Percentiles rank a stretch among this genome's conserved stretches.
These are phyloP conservation scores for Kryptolebias marmoratus DNA, from an alignment of 2,113 vertebrate genomes.

Conservation along the genomic window DNA sequence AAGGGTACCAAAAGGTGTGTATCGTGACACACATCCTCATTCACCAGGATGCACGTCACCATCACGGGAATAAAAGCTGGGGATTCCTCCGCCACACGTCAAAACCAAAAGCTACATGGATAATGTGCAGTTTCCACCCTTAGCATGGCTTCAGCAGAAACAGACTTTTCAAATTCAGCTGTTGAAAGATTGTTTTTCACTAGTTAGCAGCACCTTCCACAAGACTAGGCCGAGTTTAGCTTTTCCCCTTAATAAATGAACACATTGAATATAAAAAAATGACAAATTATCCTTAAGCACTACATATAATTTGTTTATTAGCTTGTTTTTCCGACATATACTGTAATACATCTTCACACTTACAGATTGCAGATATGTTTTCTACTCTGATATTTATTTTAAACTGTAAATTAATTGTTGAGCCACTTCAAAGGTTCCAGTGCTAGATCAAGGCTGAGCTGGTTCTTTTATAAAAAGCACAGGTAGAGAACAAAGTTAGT, in stretches of 20 bases:
- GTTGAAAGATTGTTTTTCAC: neutral
- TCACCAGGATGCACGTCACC: slow-evolving; percentile 27
- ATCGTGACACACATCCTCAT: slow-evolving; percentile 16
- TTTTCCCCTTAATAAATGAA: no score
- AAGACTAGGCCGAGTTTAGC: neutral
- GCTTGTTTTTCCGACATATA: no score
- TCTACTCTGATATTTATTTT: no score
- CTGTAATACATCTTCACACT: no score
- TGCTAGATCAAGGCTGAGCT: no score
- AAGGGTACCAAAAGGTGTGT: slow-evolving; percentile 41
- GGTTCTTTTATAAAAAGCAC: no score
- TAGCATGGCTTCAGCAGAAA: neutral
- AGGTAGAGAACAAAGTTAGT: no score
- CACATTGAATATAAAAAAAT: neutral
- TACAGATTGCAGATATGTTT: no score
- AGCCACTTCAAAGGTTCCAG: no score
- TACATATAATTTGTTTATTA: no score
- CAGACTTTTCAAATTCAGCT: neutral
- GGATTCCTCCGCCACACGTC: slow-evolving; percentile 45
- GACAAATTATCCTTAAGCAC: neutral
- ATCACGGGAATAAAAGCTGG: slow-evolving; percentile 22
- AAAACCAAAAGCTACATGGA: slow-evolving; percentile 25
- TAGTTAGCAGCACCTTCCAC: neutral
- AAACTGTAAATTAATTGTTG: no score
- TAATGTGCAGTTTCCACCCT: neutral